Percentiles rank a stretch among this genome's conserved stretches.
Conservation (phyloP, 2,888 invertebrate species). For the Altica lythri region DNA sequence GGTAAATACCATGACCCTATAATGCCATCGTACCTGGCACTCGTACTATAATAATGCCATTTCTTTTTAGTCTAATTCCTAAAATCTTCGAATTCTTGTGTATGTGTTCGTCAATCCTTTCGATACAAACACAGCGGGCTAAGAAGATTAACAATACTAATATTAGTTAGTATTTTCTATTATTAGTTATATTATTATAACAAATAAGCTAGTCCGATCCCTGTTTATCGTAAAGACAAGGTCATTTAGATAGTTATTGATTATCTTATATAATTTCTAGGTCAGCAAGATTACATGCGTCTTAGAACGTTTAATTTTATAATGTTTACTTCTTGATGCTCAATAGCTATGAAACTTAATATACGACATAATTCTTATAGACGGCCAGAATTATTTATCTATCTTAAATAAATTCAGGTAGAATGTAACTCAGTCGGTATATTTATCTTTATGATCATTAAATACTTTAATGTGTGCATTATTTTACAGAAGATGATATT, state of each 20-base stretch:
- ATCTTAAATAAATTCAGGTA: slow-evolving; percentile 13
- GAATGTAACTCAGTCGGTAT: slow-evolving; percentile 1
- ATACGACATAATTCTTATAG: slow-evolving; percentile 8
- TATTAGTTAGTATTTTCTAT: no score
- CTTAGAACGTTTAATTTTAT: slow-evolving; percentile 38
- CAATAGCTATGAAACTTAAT: slow-evolving; percentile 18
- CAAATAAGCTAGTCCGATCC: no score
- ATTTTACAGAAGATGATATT: slow-evolving; percentile 15
- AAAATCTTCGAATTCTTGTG: no score
- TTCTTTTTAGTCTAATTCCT: no score
- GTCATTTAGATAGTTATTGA: slow-evolving; percentile 43
- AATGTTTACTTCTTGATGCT: slow-evolving; percentile 23
- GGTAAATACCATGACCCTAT: no score
- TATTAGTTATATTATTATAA: no score
- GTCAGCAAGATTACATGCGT: slow-evolving; percentile 41
- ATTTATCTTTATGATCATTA: slow-evolving; percentile 8
- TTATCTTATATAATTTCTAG: slow-evolving; percentile 46
- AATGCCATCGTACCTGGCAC: no score
- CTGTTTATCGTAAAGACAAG: slow-evolving; percentile 39
- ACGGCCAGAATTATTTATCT: slow-evolving; percentile 19
- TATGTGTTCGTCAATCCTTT: no score
- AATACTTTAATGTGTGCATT: slow-evolving; percentile 12
- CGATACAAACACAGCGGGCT: no score
- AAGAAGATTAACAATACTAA: no score
- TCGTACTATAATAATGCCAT: no score